Evolutionary conservation across 1,140 invertebrate species (phyloP).

Genomic region (Apis laboriosa): DNA sequence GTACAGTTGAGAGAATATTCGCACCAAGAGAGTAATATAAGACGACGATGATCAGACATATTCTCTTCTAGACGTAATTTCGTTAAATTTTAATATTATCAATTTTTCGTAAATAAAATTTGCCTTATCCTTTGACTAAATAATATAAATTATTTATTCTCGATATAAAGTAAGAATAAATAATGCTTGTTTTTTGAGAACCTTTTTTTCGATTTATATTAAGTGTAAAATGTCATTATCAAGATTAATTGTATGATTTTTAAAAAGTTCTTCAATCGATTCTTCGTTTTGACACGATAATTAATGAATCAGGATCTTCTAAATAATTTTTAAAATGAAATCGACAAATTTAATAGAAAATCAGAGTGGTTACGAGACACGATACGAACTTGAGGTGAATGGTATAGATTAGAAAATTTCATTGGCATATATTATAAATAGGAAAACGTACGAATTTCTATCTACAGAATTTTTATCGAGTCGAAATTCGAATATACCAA

Average conservation of each 20-base stretch:
- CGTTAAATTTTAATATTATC: background rate
- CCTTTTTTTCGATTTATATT: too few relatives aligned
- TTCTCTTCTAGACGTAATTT: background rate
- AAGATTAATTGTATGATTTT: too few relatives aligned
- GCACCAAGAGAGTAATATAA: conserved; percentile 3
- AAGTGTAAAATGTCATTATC: too few relatives aligned
- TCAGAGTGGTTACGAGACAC: too few relatives aligned
- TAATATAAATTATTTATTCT: too few relatives aligned
- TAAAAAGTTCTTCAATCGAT: too few relatives aligned
- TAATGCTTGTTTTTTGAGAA: too few relatives aligned
- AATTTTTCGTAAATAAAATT: background rate
- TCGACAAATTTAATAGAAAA: background rate
- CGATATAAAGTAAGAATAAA: too few relatives aligned
- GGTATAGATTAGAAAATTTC: background rate
- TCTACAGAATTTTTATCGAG: conserved; percentile 30
- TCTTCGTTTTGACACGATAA: too few relatives aligned
- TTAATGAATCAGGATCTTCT: too few relatives aligned
- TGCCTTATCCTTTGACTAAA: background rate
- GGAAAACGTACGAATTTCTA: background rate
- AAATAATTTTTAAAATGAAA: too few relatives aligned
- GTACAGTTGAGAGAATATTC: background rate
- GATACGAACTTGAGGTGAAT: background rate
- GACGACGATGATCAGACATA: background rate
- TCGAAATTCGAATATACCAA: conserved; percentile 12
- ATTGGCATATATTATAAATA: background rate